Base-by-base conservation (phyloP, 2,888 invertebrate species). In the Fissipunctia ypsillon region DNA sequence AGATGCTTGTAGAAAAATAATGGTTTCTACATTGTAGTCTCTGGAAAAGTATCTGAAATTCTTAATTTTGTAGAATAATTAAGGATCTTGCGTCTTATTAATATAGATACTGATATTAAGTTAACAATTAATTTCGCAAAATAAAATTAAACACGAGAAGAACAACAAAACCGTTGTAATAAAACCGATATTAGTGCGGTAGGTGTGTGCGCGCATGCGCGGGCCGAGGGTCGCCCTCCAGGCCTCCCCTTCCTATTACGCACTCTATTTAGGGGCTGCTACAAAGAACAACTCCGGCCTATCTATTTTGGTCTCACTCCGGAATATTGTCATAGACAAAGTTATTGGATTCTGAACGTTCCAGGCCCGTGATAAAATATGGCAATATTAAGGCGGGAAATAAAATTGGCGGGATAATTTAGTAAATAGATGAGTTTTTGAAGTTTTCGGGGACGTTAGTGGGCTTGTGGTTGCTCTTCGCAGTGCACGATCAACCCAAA, bases 221-320 rank as follows among this genome's bases (percentile, higher is more conserved):
- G 92, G 85, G 86, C 78, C 84, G 90, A 90, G 89, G 92, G 91
- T 89, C 91, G 88, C 91, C 92, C 91, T 85, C 87, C 89, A 83
- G 89, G 86, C 94, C 94, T 94, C 95, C 95, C 96, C 95, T 92
- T 94, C 93, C 92, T 93, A 95, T 95, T 95, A 95, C 95, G 94
- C 94, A 95, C 95, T 95, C 94, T 95, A 95, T 96, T 95, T 95
- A 95, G 96, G 95, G 95, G 96, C 94, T 92, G 95, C 91, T 94
- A 94, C 95, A 95, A 94, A 94, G 95, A 95, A 91, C 94, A 91
- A 93, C 92, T 94, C 92, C 87, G 90, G 90, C 92, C 93, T 93
- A 93, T 96, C 95, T 96, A 96, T 96, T 96, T 96, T 94, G 93
- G 95, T 95, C 93, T 92, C 88, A 90, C 90, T 91, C 90, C 90